These are phyloP conservation scores for Ochropleura plecta DNA, from an alignment of 2,888 invertebrate genomes.

Conservation along the genomic window DNA sequence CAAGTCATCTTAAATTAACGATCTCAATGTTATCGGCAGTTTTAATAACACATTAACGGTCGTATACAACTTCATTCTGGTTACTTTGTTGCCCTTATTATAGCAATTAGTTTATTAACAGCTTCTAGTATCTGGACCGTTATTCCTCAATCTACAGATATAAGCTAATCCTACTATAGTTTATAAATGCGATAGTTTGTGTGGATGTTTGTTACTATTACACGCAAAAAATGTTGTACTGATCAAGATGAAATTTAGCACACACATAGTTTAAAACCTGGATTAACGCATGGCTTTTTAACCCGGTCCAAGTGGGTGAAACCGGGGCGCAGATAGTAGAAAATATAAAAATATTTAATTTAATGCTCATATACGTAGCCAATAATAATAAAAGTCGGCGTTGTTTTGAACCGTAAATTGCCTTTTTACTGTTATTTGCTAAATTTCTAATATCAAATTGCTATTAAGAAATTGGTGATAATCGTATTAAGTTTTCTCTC, in stretches of 20 bases:
- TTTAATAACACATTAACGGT: conserved; percentile 43
- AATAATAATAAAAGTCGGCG: conserved; percentile 56
- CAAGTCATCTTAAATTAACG: conserved; percentile 48
- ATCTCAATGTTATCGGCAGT: conserved; percentile 21
- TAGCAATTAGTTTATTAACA: conserved; percentile 16
- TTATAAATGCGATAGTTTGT: too few relatives aligned
- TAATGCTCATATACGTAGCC: conserved; percentile 34
- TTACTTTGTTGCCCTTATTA: conserved; percentile 46
- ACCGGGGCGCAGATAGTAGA: not conserved
- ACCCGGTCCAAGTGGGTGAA: too few relatives aligned
- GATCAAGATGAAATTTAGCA: too few relatives aligned
- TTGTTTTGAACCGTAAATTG: conserved; percentile 44
- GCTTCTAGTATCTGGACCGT: conserved; percentile 29
- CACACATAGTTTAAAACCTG: too few relatives aligned
- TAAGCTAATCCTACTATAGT: conserved; percentile 2
- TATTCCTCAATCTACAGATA: conserved; percentile 43
- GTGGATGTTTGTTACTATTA: too few relatives aligned
- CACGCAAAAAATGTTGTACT: too few relatives aligned
- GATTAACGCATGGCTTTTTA: too few relatives aligned
- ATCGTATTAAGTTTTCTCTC: conserved; percentile 51
- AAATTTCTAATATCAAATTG: conserved; percentile 51
- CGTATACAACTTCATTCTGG: conserved; percentile 35
- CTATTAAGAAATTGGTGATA: conserved; percentile 40
- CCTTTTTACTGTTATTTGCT: conserved; percentile 58
- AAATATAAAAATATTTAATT: conserved; percentile 41